Conservation (phyloP, 53 echinoderm and acorn worm genomes). For the Stichopus horrens region DNA sequence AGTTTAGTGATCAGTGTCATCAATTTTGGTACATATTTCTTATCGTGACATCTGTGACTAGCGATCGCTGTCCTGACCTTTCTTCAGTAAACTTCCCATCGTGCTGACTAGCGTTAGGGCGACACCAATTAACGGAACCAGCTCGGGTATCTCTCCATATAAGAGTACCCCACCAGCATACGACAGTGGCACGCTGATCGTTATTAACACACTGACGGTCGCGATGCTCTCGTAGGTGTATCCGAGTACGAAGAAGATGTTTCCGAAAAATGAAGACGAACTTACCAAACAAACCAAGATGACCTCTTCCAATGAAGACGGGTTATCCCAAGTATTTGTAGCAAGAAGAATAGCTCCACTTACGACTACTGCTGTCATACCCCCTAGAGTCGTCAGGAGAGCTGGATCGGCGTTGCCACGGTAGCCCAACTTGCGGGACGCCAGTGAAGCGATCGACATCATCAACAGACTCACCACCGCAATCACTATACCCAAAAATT, state of each 20-base stretch:
- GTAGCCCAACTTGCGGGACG: background rate
- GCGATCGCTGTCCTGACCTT: background rate
- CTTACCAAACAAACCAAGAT: background rate
- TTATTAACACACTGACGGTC: background rate
- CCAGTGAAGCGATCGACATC: background rate
- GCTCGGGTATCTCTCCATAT: background rate
- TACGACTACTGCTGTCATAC: background rate
- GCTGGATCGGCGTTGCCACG: slow-evolving; percentile 21
- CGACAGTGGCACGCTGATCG: slow-evolving; percentile 2
- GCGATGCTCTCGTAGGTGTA: background rate
- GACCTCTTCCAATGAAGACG: background rate
- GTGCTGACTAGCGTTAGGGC: background rate
- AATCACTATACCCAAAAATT: slow-evolving; percentile 15
- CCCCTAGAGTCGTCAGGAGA: background rate
- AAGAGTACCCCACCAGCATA: background rate
- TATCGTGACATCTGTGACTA: too few species aligned
- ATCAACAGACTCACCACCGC: background rate
- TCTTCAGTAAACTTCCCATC: slow-evolving; percentile 6
- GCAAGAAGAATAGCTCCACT: background rate
- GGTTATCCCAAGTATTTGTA: background rate
- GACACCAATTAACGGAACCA: background rate
- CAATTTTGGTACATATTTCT: too few species aligned
- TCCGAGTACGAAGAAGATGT: background rate
- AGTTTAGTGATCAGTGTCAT: too few species aligned
- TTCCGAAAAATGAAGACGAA: background rate